Evolutionary conservation across 2,113 vertebrate species (phyloP), one percentile per base, ranked within the genome.

Genomic region (Seriola dumerili): DNA sequence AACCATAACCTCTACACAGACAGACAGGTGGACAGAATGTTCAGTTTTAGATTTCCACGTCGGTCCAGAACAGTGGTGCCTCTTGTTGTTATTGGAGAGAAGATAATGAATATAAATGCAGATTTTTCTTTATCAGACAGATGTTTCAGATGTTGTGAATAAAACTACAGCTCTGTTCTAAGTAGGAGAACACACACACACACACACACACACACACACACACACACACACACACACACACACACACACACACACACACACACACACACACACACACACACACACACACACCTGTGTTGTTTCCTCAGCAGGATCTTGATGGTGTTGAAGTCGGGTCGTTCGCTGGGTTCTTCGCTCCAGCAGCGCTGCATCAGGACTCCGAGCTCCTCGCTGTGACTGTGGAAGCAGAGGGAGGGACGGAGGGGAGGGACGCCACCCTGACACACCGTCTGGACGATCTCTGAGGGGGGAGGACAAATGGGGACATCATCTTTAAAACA

Each of bases 291-390:
- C 91, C 89, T 82, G 87, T 92, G 96, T 68, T 97, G 96, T 77
- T 96, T 97, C 72, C 95, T 95, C 19, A 99, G 93, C 54, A 96
- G 93, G 67, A 97, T 89, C 88, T 96, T 97, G 91, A 98, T 96
- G 84, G 97, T 96, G 87, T 94, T 94, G 88, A 99, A 98, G 79
- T 97, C 97, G 0, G 97, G 97, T 19, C 97, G 90, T 36, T 98
- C 97, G 44, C 93, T 87, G 0, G 92, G 61, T 6, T 98, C 97
- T 73, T 98, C 96, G 0, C 96, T 96, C 97, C 97, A 98, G 92
- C 97, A 99, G 67, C 95, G 93, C 92, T 97, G 97, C 96, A 98
- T 98, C 50, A 99, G 95, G 78, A 94, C 89, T 0, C 96, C 96
- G 10, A 99, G 91, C 72, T 97, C 97, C 87, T 97, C 97, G 2